A percentile compares a stretch with the other conserved stretches of the same genome.
Conservation (phyloP, 1,140 invertebrate species). For the Proctacanthus coquilletti region DNA sequence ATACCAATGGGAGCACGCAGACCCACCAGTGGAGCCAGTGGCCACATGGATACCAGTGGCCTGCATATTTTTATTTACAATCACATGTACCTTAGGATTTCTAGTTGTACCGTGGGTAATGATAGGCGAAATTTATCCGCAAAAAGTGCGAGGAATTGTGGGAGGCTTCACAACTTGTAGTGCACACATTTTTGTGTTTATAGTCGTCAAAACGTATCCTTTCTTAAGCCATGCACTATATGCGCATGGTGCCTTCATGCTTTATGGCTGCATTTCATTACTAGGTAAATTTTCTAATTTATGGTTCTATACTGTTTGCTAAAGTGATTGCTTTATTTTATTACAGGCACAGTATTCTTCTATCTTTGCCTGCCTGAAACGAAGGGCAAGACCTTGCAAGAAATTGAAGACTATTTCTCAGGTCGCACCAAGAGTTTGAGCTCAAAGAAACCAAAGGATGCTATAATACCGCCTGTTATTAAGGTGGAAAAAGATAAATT, state of each 20-base stretch:
- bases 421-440: no score
- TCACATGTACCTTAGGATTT: slow-evolving; percentile 49
- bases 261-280: slow-evolving; percentile 46
- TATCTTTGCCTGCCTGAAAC: slow-evolving; percentile 63
- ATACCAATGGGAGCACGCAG: slow-evolving; percentile 29
- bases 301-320: neutral
- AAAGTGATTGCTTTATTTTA: slow-evolving; percentile 5
- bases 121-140: slow-evolving; percentile 54
- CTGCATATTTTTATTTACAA: slow-evolving; percentile 44
- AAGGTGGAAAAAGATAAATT: no score
- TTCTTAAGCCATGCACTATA: slow-evolving; percentile 34
- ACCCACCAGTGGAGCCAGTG: slow-evolving; percentile 20
- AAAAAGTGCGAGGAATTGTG: slow-evolving; percentile 41
- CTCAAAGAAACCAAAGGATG: no score
- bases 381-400: slow-evolving; percentile 53
- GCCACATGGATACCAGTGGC: slow-evolving; percentile 45
- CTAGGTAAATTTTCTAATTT: slow-evolving; percentile 35
- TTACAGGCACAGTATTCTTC: slow-evolving; percentile 37
- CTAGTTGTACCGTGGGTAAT: slow-evolving; percentile 56
- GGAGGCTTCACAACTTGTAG: slow-evolving; percentile 49
- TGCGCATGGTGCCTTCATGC: slow-evolving; percentile 41
- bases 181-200: slow-evolving; percentile 45
- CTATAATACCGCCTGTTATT: no score
- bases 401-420: slow-evolving; percentile 53
- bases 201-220: slow-evolving; percentile 52